These are phyloP conservation scores for Galeruca laticollis DNA, from an alignment of 2,888 invertebrate genomes.

Conservation along the genomic window DNA sequence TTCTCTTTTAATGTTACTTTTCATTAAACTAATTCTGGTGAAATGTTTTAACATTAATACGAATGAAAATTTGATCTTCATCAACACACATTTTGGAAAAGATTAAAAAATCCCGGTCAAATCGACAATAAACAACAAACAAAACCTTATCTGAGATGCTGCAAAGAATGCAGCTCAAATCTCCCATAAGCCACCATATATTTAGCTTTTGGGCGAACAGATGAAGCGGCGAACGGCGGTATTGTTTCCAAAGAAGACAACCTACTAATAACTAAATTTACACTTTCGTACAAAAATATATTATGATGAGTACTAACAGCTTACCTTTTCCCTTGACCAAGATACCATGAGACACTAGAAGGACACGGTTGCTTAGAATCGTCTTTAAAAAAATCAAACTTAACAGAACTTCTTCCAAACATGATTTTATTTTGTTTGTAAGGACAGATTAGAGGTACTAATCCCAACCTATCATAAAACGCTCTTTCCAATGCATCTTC, in stretches of 20 bases:
- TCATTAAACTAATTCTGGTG: neutral
- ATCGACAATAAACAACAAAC: no score
- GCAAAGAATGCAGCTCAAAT: no score
- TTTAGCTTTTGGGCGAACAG: no score
- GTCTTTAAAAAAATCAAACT: slow-evolving; percentile 66
- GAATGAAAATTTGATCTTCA: no score
- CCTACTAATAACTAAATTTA: neutral
- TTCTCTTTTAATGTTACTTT: no score
- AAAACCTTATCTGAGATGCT: no score
- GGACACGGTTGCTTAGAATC: slow-evolving; percentile 69
- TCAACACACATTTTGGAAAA: no score
- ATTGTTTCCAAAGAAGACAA: no score
- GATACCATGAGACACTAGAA: slow-evolving; percentile 74
- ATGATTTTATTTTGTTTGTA: slow-evolving; percentile 55
- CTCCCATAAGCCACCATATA: no score
- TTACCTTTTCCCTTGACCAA: slow-evolving; percentile 65
- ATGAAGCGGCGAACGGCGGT: no score
- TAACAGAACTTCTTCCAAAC: slow-evolving; percentile 60
- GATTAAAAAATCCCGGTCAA: no score
- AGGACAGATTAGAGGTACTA: slow-evolving; percentile 46
- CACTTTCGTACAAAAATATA: neutral
- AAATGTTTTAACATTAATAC: neutral
- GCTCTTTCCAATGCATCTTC: slow-evolving; percentile 69
- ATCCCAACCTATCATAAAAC: slow-evolving; percentile 63
- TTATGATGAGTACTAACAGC: slow-evolving; percentile 40